Evolutionary conservation across 1,140 invertebrate genomes (phyloP), one percentile per base, ranked within the genome.

Genomic region (Tetramorium simillimum): DNA sequence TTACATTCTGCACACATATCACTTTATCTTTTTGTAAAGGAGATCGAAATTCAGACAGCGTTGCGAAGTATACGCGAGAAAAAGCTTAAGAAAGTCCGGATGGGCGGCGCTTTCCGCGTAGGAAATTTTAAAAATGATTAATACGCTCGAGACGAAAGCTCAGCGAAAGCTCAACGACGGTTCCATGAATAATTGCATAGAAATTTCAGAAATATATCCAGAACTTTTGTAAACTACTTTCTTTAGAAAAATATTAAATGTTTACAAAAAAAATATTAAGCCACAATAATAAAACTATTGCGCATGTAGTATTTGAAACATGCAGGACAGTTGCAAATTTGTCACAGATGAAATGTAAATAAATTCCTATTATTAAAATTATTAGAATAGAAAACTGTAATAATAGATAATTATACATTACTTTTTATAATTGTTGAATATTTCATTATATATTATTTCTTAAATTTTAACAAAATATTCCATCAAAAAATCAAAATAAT

Each of bases 121-220:
- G 46, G n/a, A 69, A 56, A 81, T 81, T 69, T 81, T 40, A 69
- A 69, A 81, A 69, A 49, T 81, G 77, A 81, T 81, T 81, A 81
- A 81, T 70, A 70, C 63, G 43, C 46, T 24, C 46, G 16, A 51
- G 65, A 81, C 56, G 56, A 77, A 77, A 77, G 56, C 37, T 60
- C 16, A 28, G 56, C 37, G 21, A 73, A 46, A 62, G 37, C 49
- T 70, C 63, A 14, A 53, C 33, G 40, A 77, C 60, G 73, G 37
- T 62, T 77, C n/a, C 56, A 77, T 65, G 76, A 65, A 78, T 65
- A 65, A 78, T 49, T 46, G 76, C 76, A 65, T 65, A 65, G 43
- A 65, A 78, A 65, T 63, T 65, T 65, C 24, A 78, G 43, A 78
- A 65, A 78, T 77, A 78, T 49, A 56, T 63, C 40, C 43, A 33